phyloP scores from a whole-genome alignment of 2,888 invertebrate species.

The Halocaridina rubra region DNA sequence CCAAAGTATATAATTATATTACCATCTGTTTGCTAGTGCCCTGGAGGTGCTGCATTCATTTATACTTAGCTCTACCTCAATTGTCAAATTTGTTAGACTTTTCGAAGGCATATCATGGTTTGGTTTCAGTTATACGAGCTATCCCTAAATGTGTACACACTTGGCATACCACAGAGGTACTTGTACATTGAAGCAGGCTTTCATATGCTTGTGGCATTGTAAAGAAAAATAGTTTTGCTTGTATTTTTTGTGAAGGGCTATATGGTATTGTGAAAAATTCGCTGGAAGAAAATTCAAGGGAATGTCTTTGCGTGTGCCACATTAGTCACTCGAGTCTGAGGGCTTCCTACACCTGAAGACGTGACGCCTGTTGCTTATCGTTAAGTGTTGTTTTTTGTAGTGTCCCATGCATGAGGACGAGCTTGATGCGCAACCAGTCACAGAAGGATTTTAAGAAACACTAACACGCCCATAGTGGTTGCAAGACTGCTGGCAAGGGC shows the following conservation, averaged over 20 bases:
- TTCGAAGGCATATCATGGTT: constrained; percentile 36
- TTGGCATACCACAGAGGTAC: constrained; percentile 29
- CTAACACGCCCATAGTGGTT: constrained; percentile 51
- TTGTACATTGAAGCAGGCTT: constrained; percentile 39
- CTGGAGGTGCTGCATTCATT: constrained; percentile 36
- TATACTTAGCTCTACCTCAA: constrained; percentile 59
- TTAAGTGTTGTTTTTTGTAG: constrained; percentile 61
- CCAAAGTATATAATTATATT: constrained; percentile 54
- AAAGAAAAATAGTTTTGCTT: too few relatives aligned
- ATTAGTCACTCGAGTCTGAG: constrained; percentile 53
- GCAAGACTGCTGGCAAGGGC: not conserved
- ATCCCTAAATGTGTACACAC: constrained; percentile 38
- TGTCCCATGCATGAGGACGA: constrained; percentile 60
- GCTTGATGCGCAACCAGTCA: constrained; percentile 53
- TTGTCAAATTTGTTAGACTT: constrained; percentile 38
- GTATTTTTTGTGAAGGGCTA: too few relatives aligned
- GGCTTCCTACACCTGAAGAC: constrained; percentile 51
- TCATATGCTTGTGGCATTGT: constrained; percentile 37
- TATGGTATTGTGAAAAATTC: too few relatives aligned
- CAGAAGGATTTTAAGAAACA: constrained; percentile 46
- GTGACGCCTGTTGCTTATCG: constrained; percentile 57
- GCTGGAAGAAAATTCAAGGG: too few relatives aligned
- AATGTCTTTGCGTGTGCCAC: constrained; percentile 24
- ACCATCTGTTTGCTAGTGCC: constrained; percentile 24
- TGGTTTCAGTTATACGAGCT: constrained; percentile 28